Base-by-base conservation (phyloP, 1,140 invertebrate genomes). In the Physella acuta region DNA sequence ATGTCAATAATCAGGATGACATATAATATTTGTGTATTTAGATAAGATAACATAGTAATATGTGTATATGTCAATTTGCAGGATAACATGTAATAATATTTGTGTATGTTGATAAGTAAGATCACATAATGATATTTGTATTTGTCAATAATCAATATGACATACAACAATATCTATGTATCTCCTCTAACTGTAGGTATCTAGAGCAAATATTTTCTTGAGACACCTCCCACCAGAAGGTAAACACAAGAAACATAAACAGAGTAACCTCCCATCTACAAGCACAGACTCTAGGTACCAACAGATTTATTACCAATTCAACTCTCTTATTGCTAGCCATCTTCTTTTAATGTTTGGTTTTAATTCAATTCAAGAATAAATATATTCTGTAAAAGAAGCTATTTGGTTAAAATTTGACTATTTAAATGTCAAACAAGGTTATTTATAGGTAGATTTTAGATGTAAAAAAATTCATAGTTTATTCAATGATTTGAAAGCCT, bases 221-320 rank as follows among this genome's bases (percentile, higher is more conserved):
- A 94, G 97, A 83, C 83, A 97, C 60, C 93, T 94, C 3, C 94
- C 97, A 84, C 87, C 97, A 64, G 76, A 79, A 20, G 78, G 83
- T 71, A 79, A 82, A 5, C 95, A 96, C 82, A 97, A 94, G 85
- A 95, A 94, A 84, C 93, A 95, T 71, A 95, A 94, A 85, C 89
- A n/a, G n/a, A n/a, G n/a, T n/a, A n/a, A n/a, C n/a, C n/a, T n/a
- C n/a, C n/a, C n/a, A n/a, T n/a, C 92, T 44, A 44, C 8, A 44
- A 20, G 39, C 8, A 20, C 20, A 44, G 39, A 44, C 39, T 44
- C 39, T 11, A 44, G 39, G 39, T 44, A 44, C 20, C 39, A 44
- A 44, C 39, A 20, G 20, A 11, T 20, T 44, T 8, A 44, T 44
- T 44, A 44, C 20, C 8, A 44, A 31, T 93, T 91, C 34, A 17